Conservation (phyloP, 2,113 vertebrate genomes). For the Enhydra lutris region DNA sequence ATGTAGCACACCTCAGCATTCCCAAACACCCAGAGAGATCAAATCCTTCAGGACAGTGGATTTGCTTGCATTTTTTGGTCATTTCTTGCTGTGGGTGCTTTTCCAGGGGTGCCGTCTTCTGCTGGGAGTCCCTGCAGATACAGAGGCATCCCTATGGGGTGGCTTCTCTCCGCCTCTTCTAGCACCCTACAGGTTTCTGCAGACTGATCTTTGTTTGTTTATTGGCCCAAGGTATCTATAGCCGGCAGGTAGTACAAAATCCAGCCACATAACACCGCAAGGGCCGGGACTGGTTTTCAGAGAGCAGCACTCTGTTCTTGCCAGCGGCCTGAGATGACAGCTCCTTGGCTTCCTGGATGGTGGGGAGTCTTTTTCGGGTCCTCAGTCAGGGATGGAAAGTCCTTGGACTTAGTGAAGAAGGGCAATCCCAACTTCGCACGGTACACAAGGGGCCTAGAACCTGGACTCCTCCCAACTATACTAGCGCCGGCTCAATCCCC, state of each 20-base stretch:
- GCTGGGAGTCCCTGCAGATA: not conserved
- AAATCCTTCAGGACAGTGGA: not conserved
- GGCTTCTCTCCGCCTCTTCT: not conserved
- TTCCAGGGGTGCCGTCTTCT: not conserved
- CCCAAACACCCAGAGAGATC: not conserved
- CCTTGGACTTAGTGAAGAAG: too few species aligned
- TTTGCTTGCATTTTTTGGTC: not conserved
- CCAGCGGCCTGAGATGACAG: not conserved
- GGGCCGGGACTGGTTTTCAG: not conserved
- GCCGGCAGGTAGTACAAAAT: not conserved
- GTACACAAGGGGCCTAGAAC: not conserved
- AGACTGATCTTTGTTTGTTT: not conserved
- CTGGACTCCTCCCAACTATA: not conserved
- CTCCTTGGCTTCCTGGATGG: not conserved
- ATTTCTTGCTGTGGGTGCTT: not conserved
- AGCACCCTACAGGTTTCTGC: not conserved
- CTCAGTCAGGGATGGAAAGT: not conserved
- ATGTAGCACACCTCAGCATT: not conserved
- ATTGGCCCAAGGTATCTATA: not conserved
- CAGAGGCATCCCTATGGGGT: not conserved
- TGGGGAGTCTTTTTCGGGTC: not conserved
- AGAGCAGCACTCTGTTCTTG: not conserved
- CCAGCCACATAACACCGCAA: not conserved
- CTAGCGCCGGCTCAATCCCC: fast-evolving
- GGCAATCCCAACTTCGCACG: not conserved